These are phyloP conservation scores for Elephantulus edwardii DNA, from an alignment of 2,113 vertebrate species.

Conservation along the genomic window DNA sequence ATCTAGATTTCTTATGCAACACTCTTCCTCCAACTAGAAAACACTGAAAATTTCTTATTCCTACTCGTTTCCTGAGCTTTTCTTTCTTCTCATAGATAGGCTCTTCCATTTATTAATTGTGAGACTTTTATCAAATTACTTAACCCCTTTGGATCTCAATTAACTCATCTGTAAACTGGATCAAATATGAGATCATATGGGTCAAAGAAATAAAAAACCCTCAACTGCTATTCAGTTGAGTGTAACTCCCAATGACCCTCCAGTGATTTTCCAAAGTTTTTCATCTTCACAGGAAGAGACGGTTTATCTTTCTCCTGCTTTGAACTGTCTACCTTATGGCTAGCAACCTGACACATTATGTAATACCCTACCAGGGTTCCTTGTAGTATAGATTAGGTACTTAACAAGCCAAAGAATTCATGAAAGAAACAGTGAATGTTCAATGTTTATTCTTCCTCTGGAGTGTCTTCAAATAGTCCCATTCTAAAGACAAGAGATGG, in stretches of 20 bases:
- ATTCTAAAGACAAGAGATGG: slow-evolving; percentile 20
- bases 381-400: too few relatives aligned
- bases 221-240: too few relatives aligned
- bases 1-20: slow-evolving; percentile 7
- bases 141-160: slow-evolving; percentile 44
- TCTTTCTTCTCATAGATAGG: not conserved
- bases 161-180: slow-evolving; percentile 34
- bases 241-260: too few relatives aligned
- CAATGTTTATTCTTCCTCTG: slow-evolving; percentile 13
- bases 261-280: too few relatives aligned
- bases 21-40: not conserved
- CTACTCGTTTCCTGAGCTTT: not conserved
- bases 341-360: too few relatives aligned
- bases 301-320: too few relatives aligned
- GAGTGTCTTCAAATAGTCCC: slow-evolving; percentile 10
- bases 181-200: too few relatives aligned
- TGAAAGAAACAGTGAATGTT: slow-evolving; percentile 20
- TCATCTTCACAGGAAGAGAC: too few relatives aligned
- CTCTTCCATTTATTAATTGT: not conserved
- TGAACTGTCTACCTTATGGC: too few relatives aligned
- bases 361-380: too few relatives aligned
- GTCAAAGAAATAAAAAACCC: too few relatives aligned
- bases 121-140: not conserved
- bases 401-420: slow-evolving; percentile 11
- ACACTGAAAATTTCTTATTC: not conserved